Evolutionary conservation across 2,888 invertebrate species (phyloP).

Genomic region (Megamerina dolium): DNA sequence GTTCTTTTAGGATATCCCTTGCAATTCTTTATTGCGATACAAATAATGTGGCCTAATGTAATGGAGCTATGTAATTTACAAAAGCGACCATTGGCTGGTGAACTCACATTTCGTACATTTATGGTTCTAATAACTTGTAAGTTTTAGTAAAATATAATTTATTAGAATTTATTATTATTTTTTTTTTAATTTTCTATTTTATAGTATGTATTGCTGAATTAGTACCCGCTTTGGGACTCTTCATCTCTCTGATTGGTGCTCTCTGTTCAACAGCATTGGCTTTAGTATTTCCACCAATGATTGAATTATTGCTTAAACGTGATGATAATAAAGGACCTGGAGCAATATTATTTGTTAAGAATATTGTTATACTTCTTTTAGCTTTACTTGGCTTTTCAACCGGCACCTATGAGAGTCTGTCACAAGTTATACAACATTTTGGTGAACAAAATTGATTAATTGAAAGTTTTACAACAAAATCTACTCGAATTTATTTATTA

Average conservation of each 20-base stretch:
- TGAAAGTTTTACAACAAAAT: no score
- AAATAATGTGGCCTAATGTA: conserved; percentile 77
- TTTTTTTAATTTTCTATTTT: conserved; percentile 29
- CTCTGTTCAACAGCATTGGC: conserved; percentile 83
- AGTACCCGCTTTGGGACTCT: conserved; percentile 77
- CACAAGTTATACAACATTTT: conserved; percentile 37
- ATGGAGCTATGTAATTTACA: conserved; percentile 53
- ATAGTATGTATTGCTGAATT: conserved; percentile 78
- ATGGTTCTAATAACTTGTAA: conserved; percentile 80
- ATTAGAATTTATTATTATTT: conserved; percentile 5
- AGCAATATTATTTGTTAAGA: conserved; percentile 53
- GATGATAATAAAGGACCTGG: conserved; percentile 53
- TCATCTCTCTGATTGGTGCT: conserved; percentile 89
- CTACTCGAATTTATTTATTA: no score
- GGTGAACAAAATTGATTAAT: conserved; percentile 28
- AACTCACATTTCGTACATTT: conserved; percentile 63
- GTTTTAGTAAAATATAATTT: conserved; percentile 42
- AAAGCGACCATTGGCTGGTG: conserved; percentile 56
- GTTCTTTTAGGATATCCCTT: conserved; percentile 87
- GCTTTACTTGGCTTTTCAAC: conserved; percentile 67
- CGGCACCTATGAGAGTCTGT: conserved; percentile 69
- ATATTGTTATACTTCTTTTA: conserved; percentile 59
- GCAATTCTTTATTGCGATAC: conserved; percentile 91
- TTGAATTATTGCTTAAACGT: conserved; percentile 69
- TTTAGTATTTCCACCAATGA: conserved; percentile 79